Base-by-base conservation (phyloP, 2,113 vertebrate genomes). In the Takifugu flavidus region DNA sequence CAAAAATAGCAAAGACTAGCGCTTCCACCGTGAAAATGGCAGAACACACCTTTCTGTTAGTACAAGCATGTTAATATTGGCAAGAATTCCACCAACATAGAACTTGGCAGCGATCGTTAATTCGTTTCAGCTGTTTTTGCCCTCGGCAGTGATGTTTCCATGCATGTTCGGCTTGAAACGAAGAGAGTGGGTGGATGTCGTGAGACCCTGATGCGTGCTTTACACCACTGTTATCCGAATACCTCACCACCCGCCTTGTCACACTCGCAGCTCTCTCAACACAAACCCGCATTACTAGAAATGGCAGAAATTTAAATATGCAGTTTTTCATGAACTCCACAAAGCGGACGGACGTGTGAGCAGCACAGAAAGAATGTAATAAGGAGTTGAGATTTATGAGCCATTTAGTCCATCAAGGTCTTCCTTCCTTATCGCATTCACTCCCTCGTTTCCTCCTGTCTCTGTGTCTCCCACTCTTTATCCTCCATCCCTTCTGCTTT, bases 141-240 rank as follows among this genome's bases (percentile, higher is more conserved):
- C 13, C 44, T 45, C 44, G 13, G 46, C 14, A 11, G 10, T 25
- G 25, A 20, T 25, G 3, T 26, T 25, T 50, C 25, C 10, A n/a
- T 34, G 56, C 64, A 70, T 67, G 71, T 72, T 70, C 59, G 74
- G 68, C 56, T 68, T 49, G 53, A 67, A 52, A 53, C 56, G 57
- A 57, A 14, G 4, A 50, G 78, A 76, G 85, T 84, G 73, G 83
- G 87, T 50, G 80, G 82, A 80, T 75, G 81, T 84, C 80, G 76
- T 82, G 81, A 83, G 82, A 62, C 66, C 79, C 76, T 67, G 54
- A 31, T 74, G 59, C 47, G 62, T 45, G 55, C 62, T 73, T 75
- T 78, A 51, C 65, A 78, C 59, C 67, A 39, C 77, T 78, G 78
- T 69, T 66, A 65, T 75, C 53, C 20, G 62, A 64, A 60, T 70